Percentiles rank a stretch among this genome's conserved stretches.
These are phyloP conservation scores for Lepidochrysops patricia DNA, from an alignment of 2,888 invertebrate genomes.

Conservation along the genomic window DNA sequence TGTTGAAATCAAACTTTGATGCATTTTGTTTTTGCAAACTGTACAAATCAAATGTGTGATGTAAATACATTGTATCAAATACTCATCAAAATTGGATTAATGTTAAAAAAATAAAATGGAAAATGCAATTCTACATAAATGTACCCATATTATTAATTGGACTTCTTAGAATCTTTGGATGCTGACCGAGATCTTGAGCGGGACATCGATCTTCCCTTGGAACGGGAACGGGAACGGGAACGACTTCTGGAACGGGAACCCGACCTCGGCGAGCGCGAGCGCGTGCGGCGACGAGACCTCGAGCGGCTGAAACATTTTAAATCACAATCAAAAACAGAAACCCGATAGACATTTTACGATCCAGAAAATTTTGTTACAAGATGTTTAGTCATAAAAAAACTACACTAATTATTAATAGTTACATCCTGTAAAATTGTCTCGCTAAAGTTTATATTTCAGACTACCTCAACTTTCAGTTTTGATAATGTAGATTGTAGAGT, in stretches of 20 bases:
- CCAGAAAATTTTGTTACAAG: neutral
- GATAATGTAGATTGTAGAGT: neutral
- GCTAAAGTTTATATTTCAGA: neutral
- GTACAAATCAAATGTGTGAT: neutral
- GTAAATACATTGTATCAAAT: neutral
- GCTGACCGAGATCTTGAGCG: conserved; percentile 65
- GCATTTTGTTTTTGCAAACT: conserved; percentile 3
- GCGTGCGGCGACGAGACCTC: conserved; percentile 76
- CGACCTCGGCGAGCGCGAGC: conserved; percentile 73
- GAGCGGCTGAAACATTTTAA: conserved; percentile 65
- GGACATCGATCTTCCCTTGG: conserved; percentile 65
- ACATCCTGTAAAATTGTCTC: neutral
- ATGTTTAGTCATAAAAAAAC: neutral
- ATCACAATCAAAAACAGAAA: conserved; percentile 5
- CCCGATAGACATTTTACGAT: neutral
- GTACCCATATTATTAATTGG: conserved; percentile 37
- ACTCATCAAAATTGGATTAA: conserved; percentile 12
- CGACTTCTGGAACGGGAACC: conserved; percentile 65
- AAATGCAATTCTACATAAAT: conserved; percentile 17
- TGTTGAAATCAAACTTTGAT: conserved; percentile 6
- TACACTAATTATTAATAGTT: neutral
- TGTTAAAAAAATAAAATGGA: conserved; percentile 16
- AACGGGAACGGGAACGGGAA: conserved; percentile 68
- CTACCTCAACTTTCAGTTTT: neutral
- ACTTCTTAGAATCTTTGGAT: conserved; percentile 69